Percentiles rank a stretch among this genome's conserved stretches.
phyloP scores from a whole-genome alignment of 2,888 invertebrate genomes.

The Microctonus brassicae region DNA sequence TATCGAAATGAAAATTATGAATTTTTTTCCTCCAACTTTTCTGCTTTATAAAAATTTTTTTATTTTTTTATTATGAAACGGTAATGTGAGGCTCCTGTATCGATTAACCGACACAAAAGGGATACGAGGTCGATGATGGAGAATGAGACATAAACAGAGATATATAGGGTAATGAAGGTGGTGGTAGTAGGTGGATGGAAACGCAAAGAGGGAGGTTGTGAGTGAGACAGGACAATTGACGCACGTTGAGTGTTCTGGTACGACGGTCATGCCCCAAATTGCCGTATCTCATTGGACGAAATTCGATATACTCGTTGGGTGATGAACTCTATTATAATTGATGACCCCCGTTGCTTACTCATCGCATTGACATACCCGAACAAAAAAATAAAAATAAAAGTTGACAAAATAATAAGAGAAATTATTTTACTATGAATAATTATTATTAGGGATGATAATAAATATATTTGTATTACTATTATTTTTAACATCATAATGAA shows the following conservation, averaged over 20 bases:
- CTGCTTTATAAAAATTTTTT: too few relatives aligned
- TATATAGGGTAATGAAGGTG: background rate
- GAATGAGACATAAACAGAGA: too few relatives aligned
- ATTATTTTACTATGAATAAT: too few relatives aligned
- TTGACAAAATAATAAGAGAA: background rate
- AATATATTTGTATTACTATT: too few relatives aligned
- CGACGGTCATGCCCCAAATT: constrained; percentile 19
- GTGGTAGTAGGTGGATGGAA: too few relatives aligned
- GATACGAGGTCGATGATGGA: background rate
- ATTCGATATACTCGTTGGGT: constrained; percentile 17
- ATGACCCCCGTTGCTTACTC: too few relatives aligned
- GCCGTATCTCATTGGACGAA: constrained; percentile 7
- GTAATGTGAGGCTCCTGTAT: too few relatives aligned
- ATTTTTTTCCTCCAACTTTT: too few relatives aligned
- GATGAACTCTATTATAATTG: background rate
- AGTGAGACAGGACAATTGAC: constrained; percentile 11
- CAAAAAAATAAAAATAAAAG: background rate
- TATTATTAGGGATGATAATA: background rate
- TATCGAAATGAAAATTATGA: too few relatives aligned
- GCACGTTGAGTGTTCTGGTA: constrained; percentile 3
- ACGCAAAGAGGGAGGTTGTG: too few relatives aligned
- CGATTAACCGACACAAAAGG: background rate
- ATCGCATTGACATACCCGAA: background rate
- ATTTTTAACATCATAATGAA: too few relatives aligned
- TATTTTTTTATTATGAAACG: too few relatives aligned